A percentile compares a stretch with the other conserved stretches of the same genome.
Evolutionary conservation across 1,140 invertebrate species (phyloP).

Genomic region (Stenopsyche tienmushanensis): DNA sequence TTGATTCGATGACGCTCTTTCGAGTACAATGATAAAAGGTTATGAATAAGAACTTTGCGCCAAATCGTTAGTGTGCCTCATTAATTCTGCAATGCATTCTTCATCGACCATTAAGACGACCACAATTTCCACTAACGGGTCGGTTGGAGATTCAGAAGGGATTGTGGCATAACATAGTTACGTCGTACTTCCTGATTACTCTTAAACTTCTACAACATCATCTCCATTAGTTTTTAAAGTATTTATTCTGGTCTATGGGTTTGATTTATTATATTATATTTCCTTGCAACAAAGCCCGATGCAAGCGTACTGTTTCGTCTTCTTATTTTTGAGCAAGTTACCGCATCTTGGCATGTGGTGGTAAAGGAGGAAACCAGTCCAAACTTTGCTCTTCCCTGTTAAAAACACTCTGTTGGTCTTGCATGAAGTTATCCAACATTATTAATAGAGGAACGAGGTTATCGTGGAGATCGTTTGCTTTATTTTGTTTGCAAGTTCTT

Average conservation of each 20-base stretch:
- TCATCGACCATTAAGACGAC: too few relatives aligned
- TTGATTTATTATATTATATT: not conserved
- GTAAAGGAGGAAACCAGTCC: slow-evolving; percentile 4
- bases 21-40: too few relatives aligned
- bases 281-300: too few relatives aligned
- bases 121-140: too few relatives aligned
- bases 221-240: not conserved
- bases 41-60: too few relatives aligned
- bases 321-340: not conserved
- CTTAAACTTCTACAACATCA: not conserved
- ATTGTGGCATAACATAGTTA: too few relatives aligned
- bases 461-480: not conserved
- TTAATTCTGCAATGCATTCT: too few relatives aligned
- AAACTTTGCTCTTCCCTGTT: slow-evolving; percentile 26
- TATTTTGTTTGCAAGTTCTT: not conserved
- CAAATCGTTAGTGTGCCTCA: too few relatives aligned
- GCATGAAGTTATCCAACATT: slow-evolving; percentile 27
- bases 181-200: too few relatives aligned
- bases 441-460: slow-evolving; percentile 14
- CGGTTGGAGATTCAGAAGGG: too few relatives aligned
- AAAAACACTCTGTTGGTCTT: slow-evolving; percentile 23
- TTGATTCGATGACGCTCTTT: too few relatives aligned
- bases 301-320: not conserved
- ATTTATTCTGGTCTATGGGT: not conserved
- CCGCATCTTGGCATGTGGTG: not conserved